Conservation (phyloP, 1,140 invertebrate genomes). For the Drosophila micromelanica region DNA sequence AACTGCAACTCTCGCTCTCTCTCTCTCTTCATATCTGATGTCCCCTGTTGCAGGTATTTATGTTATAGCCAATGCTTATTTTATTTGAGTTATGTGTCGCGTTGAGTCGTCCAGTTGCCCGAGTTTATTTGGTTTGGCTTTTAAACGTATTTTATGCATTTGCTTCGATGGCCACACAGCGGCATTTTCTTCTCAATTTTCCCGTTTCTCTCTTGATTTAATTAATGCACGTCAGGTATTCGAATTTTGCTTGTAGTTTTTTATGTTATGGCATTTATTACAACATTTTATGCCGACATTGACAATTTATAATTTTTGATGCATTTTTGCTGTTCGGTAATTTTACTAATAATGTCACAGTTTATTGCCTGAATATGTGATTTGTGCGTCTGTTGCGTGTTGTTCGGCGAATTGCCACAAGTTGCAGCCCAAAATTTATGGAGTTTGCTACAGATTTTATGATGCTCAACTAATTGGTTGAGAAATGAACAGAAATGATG, state of each 20-base stretch:
- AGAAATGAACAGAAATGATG: neutral
- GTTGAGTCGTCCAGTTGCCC: slow-evolving; percentile 31
- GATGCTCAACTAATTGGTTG: slow-evolving; percentile 30
- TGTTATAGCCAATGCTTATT: slow-evolving; percentile 77
- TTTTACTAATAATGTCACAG: slow-evolving; percentile 71
- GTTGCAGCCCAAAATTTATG: slow-evolving; percentile 52
- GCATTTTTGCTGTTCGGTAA: slow-evolving; percentile 33
- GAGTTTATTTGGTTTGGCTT: slow-evolving; percentile 34
- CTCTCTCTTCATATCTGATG: neutral
- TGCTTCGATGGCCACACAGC: slow-evolving; percentile 50
- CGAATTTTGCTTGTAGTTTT: slow-evolving; percentile 31
- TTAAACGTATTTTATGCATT: slow-evolving; percentile 44
- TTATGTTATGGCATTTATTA: slow-evolving; percentile 58
- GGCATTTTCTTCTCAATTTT: slow-evolving; percentile 9
- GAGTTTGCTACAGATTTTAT: slow-evolving; percentile 23
- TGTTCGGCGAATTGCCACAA: slow-evolving; percentile 45
- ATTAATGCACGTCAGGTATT: slow-evolving; percentile 59
- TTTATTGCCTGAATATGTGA: slow-evolving; percentile 57
- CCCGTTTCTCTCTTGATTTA: slow-evolving; percentile 41
- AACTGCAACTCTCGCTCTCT: slow-evolving; percentile 10
- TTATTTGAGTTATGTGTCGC: slow-evolving; percentile 78
- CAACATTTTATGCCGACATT: slow-evolving; percentile 65
- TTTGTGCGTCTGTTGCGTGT: slow-evolving; percentile 66
- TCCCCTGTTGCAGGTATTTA: slow-evolving; percentile 45
- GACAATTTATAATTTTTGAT: slow-evolving; percentile 71